Conservation (phyloP, 2,888 invertebrate genomes). For the Spisula subtruncata region DNA sequence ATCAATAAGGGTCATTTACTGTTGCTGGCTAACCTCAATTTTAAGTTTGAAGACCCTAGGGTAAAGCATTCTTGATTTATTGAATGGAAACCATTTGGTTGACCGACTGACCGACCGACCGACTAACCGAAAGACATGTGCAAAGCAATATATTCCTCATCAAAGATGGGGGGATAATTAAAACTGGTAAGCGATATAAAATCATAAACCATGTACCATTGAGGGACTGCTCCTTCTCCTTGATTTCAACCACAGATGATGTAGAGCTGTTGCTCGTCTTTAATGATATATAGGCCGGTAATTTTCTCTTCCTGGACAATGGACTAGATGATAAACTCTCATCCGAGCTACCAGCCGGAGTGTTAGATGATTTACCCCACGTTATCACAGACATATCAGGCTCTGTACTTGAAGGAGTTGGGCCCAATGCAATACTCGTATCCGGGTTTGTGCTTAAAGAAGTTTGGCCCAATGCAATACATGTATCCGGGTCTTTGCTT, state of each 20-base stretch:
- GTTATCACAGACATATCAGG: background rate
- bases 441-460: too few species aligned
- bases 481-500: too few species aligned
- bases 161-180: too few species aligned
- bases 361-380: background rate
- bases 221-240: background rate
- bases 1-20: too few species aligned
- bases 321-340: slow-evolving; percentile 58
- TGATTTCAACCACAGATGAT: background rate
- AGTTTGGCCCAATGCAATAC: background rate
- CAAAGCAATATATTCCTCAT: too few species aligned
- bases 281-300: slow-evolving; percentile 76
- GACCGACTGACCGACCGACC: too few species aligned
- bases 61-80: too few species aligned
- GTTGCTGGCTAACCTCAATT: too few species aligned
- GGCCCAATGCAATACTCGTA: too few species aligned
- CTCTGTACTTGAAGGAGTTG: background rate
- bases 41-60: too few species aligned
- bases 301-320: slow-evolving; percentile 63
- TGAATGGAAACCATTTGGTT: too few species aligned
- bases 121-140: too few species aligned
- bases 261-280: slow-evolving; percentile 30
- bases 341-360: background rate
- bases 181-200: background rate
- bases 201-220: background rate